Evolutionary conservation across 2,113 vertebrate genomes (phyloP).

Genomic region (Microtus ochrogaster): DNA sequence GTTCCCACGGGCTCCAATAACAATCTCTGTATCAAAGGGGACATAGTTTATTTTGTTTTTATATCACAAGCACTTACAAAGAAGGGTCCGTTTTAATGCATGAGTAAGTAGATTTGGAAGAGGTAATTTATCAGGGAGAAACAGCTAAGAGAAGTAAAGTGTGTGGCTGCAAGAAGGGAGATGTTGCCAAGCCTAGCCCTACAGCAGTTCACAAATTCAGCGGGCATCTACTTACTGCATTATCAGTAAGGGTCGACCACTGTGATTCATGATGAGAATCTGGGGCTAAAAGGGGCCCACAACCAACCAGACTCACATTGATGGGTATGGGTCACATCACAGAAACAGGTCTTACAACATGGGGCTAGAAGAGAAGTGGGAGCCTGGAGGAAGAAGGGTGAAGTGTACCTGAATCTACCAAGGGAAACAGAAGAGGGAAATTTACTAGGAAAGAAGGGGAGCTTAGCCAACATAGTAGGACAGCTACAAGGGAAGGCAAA

Average conservation of each 20-base stretch:
- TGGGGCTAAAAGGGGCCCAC: background rate
- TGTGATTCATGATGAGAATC: background rate
- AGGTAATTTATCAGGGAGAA: slow-evolving; percentile 20
- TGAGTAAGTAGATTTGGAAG: background rate
- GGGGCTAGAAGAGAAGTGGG: accelerated
- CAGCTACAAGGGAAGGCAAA: background rate
- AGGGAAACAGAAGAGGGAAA: background rate
- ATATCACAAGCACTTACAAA: background rate
- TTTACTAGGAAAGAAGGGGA: background rate
- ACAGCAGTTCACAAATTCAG: background rate
- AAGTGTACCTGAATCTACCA: no score
- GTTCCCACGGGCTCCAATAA: background rate
- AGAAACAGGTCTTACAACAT: background rate
- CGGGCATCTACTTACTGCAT: accelerated
- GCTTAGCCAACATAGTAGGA: background rate
- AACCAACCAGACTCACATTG: background rate
- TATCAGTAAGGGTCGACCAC: background rate
- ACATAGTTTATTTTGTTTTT: background rate
- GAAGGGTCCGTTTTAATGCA: background rate
- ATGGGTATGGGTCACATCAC: no score
- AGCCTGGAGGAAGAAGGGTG: background rate
- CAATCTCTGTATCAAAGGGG: background rate
- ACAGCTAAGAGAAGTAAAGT: background rate
- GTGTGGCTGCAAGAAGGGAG: background rate
- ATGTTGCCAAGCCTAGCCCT: background rate